A percentile compares a stretch with the other conserved stretches of the same genome.
Conservation (phyloP, 2,797 vertebrate species). For the Tarsius wallacei region DNA sequence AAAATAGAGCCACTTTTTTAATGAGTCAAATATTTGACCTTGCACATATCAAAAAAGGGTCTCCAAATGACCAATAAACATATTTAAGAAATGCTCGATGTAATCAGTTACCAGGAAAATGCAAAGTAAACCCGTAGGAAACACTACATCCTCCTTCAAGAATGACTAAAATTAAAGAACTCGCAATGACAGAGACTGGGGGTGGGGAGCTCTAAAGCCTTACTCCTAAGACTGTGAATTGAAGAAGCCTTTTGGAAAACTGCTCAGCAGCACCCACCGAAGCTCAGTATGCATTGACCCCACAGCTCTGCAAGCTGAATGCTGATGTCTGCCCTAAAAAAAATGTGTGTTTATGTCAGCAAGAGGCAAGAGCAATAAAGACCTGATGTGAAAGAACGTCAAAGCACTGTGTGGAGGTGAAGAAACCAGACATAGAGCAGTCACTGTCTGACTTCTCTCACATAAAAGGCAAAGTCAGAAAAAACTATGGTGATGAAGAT, state of each 20-base stretch:
- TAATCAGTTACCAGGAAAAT: not conserved
- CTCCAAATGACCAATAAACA: not conserved
- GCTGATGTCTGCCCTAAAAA: not conserved
- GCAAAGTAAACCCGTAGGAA: not conserved
- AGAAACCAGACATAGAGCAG: not conserved
- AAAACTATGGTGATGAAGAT: not conserved
- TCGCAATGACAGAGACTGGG: rapidly evolving
- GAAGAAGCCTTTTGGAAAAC: not conserved
- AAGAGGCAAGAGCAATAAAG: not conserved
- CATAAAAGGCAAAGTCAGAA: not conserved
- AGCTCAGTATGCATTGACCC: rapidly evolving
- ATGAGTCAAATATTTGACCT: not conserved
- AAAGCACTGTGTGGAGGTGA: not conserved
- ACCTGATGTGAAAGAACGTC: not conserved
- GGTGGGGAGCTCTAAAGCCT: not conserved
- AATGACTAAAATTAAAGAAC: not conserved
- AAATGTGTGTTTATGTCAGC: not conserved
- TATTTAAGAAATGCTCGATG: not conserved
- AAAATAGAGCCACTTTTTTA: not conserved
- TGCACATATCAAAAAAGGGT: not conserved
- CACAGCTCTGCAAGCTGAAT: no score
- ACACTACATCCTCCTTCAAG: not conserved
- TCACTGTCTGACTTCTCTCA: not conserved
- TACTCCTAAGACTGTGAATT: not conserved
- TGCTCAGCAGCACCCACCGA: rapidly evolving